Evolutionary conservation across 2,113 vertebrate species (phyloP).

Genomic region (Penelope pileata): DNA sequence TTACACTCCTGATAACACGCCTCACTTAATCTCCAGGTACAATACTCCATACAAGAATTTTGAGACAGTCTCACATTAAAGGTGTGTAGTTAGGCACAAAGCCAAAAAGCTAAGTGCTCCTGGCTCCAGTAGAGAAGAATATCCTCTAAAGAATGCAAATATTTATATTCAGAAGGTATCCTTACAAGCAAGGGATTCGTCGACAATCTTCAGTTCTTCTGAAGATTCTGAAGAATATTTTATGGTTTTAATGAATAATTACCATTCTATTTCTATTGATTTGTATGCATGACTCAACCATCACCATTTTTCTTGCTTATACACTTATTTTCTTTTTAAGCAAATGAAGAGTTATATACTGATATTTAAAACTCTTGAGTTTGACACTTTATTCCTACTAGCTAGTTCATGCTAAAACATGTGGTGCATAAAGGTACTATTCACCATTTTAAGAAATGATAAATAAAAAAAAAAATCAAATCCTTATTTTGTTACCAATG

Average conservation of each 20-base stretch:
- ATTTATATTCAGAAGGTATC: constrained; percentile 43
- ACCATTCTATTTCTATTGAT: background rate
- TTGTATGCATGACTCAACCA: background rate
- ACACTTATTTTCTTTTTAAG: background rate
- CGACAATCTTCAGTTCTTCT: background rate
- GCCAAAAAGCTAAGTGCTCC: constrained; percentile 40
- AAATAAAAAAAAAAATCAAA: background rate
- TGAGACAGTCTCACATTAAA: background rate
- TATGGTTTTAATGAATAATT: background rate
- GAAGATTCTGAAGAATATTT: constrained; percentile 13
- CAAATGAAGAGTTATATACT: background rate
- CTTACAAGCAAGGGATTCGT: constrained; percentile 30
- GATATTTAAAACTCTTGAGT: background rate
- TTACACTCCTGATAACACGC: background rate
- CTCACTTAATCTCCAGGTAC: background rate
- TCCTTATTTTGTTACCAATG: background rate
- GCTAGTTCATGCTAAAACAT: background rate
- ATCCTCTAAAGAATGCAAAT: constrained; percentile 50
- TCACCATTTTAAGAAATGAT: background rate
- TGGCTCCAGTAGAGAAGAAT: background rate
- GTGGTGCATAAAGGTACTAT: background rate
- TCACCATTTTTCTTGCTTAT: background rate
- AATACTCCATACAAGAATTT: background rate
- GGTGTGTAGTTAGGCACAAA: constrained; percentile 15
- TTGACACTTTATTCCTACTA: background rate